Percentiles rank a stretch among this genome's conserved stretches.
Evolutionary conservation across 2,113 vertebrate species (phyloP).

Genomic region (Australoheros scitulus): DNA sequence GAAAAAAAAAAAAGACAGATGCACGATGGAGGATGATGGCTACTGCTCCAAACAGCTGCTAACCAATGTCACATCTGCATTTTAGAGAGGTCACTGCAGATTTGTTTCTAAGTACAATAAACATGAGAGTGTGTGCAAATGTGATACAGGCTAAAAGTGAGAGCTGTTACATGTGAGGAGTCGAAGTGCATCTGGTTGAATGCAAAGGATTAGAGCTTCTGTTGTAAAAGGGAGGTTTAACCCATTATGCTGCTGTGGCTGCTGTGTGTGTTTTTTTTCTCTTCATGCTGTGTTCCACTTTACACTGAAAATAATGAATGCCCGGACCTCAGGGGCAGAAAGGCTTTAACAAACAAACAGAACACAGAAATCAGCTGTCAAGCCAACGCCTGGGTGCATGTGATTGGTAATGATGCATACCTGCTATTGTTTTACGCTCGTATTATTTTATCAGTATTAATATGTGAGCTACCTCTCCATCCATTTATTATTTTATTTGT

Average conservation of each 20-base stretch:
- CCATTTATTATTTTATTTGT: not conserved
- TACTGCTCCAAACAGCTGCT: constrained; percentile 48
- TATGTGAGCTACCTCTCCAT: not conserved
- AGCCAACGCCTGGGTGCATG: constrained; percentile 30
- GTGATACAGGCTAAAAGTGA: constrained; percentile 45
- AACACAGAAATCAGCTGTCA: constrained; percentile 70
- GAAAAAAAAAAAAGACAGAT: constrained; percentile 19
- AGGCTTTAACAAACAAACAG: constrained; percentile 74
- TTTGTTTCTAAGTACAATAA: constrained; percentile 46
- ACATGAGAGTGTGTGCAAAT: constrained; percentile 21
- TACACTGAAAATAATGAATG: constrained; percentile 59
- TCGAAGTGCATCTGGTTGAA: constrained; percentile 56
- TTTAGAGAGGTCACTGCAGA: constrained; percentile 41
- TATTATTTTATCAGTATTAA: constrained; percentile 13
- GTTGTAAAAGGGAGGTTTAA: constrained; percentile 55
- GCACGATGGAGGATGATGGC: constrained; percentile 13
- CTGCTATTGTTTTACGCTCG: constrained; percentile 3
- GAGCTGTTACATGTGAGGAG: not conserved
- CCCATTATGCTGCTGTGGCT: constrained; percentile 19
- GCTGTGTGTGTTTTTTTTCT: constrained; percentile 2
- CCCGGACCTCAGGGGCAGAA: constrained; percentile 62
- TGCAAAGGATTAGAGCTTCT: constrained; percentile 60
- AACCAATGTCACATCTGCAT: constrained; percentile 18
- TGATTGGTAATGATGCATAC: constrained; percentile 26
- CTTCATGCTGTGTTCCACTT: constrained; percentile 58